phyloP scores from a whole-genome alignment of 2,888 invertebrate species.

The Microplitis deprimator region DNA sequence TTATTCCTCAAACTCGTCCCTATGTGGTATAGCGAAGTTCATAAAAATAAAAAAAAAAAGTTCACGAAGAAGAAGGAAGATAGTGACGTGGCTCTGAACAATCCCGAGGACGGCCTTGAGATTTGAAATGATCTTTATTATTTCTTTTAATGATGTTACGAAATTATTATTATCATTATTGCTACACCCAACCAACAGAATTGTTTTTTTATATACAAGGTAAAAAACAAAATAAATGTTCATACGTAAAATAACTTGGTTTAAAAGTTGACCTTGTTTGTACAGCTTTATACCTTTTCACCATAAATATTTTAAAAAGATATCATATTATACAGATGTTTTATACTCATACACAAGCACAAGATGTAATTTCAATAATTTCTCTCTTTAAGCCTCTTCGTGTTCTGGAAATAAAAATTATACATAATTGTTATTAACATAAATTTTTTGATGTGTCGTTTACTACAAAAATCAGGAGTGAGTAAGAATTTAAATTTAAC shows the following conservation, averaged over 20 bases:
- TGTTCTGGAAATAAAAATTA: constrained; percentile 56
- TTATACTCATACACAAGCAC: constrained; percentile 63
- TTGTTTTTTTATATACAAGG: constrained; percentile 2
- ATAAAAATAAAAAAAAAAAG: constrained; percentile 14
- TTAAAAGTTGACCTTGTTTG: constrained; percentile 3
- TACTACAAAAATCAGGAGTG: background rate
- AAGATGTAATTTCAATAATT: constrained; percentile 68
- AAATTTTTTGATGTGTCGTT: background rate
- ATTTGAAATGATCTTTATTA: constrained; percentile 20
- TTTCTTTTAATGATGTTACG: constrained; percentile 12
- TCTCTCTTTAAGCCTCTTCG: constrained; percentile 66
- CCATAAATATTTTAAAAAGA: background rate
- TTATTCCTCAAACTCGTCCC: constrained; percentile 1
- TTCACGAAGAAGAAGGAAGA: constrained; percentile 17
- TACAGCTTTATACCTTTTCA: background rate
- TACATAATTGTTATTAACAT: background rate
- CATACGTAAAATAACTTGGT: constrained; percentile 4
- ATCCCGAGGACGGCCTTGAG: constrained; percentile 37
- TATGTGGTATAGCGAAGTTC: constrained; percentile 4
- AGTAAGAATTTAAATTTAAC: too few relatives aligned
- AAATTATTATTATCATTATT: constrained; percentile 6
- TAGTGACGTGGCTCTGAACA: constrained; percentile 34
- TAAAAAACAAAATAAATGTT: constrained; percentile 11
- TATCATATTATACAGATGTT: background rate
- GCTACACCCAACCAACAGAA: background rate